Conservation (phyloP, 2,113 vertebrate genomes). For the Physeter macrocephalus region DNA sequence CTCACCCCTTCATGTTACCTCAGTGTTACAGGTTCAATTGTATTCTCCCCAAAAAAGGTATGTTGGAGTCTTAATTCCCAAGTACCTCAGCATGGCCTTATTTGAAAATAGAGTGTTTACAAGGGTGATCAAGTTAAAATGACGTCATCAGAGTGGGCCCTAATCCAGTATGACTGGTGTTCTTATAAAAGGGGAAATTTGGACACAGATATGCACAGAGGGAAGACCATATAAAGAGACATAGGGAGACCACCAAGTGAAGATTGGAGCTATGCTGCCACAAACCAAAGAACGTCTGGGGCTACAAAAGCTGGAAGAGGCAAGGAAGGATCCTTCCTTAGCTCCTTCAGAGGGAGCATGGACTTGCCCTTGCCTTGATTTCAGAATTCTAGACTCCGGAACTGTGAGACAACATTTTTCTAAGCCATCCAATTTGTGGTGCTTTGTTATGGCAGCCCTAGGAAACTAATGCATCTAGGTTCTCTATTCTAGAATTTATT, state of each 20-base stretch:
- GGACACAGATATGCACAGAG: neutral
- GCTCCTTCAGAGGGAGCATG: neutral
- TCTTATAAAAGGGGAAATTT: neutral
- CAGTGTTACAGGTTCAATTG: neutral
- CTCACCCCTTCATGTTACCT: neutral
- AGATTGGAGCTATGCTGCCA: neutral
- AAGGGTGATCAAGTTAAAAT: neutral
- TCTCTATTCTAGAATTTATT: constrained; percentile 6
- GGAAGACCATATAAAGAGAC: neutral
- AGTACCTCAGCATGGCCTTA: neutral
- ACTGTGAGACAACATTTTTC: neutral
- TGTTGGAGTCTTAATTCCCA: neutral
- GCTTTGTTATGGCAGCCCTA: neutral
- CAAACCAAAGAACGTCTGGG: neutral
- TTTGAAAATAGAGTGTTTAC: neutral
- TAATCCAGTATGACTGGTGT: neutral
- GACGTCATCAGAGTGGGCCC: neutral
- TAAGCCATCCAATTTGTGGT: neutral
- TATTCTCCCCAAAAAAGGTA: neutral
- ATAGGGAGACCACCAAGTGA: neutral
- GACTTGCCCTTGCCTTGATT: neutral
- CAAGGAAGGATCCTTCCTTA: neutral
- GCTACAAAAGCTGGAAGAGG: neutral
- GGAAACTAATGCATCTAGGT: neutral
- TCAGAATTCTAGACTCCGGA: neutral